A percentile compares a stretch with the other conserved stretches of the same genome.
phyloP scores from a whole-genome alignment of 2,113 vertebrate genomes.

The Thalassarche chlororhynchos region DNA sequence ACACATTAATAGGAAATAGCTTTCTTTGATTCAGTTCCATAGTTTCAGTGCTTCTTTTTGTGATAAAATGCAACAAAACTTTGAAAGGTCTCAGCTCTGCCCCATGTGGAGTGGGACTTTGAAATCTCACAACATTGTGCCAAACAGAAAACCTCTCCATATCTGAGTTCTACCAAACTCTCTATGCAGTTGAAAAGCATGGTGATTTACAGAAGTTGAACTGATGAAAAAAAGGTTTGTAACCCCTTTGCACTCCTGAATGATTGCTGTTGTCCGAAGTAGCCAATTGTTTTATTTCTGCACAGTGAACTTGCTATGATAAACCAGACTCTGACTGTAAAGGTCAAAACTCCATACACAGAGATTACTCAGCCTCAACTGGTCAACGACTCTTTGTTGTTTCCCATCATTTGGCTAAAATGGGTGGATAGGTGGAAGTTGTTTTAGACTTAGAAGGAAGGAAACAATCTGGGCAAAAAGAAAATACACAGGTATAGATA shows the following conservation, averaged over 20 bases:
- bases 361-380: not conserved
- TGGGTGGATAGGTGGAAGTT: not conserved
- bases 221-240: not conserved
- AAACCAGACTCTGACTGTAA: not conserved
- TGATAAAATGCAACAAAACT: not conserved
- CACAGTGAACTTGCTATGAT: not conserved
- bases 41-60: not conserved
- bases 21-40: not conserved
- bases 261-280: not conserved
- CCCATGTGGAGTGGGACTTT: not conserved
- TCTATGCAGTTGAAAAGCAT: not conserved
- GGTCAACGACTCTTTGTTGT: not conserved
- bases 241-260: not conserved
- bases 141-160: not conserved
- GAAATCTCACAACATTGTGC: not conserved
- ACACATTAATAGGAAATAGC: not conserved
- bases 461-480: not conserved
- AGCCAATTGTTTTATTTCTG: not conserved
- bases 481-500: not conserved
- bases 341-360: not conserved
- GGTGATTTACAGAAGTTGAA: not conserved
- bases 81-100: not conserved
- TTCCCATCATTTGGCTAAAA: not conserved
- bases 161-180: not conserved
- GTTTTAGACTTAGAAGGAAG: not conserved